Evolutionary conservation across 2,797 vertebrate species (phyloP).

Genomic region (Natrix natrix): DNA sequence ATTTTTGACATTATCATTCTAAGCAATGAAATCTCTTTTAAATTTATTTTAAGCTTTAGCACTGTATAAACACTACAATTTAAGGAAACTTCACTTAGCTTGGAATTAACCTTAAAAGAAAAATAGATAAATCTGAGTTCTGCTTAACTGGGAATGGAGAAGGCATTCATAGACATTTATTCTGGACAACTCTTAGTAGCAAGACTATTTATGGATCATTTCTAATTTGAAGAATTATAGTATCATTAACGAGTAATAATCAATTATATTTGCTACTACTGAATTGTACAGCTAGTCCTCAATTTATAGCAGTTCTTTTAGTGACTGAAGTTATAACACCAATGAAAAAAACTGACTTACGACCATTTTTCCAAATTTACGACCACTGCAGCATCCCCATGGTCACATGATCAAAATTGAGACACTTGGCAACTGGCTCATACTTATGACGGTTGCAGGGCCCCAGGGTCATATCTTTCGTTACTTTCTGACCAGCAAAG

Average conservation of each 20-base stretch:
- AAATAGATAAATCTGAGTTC: not conserved
- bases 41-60: not conserved
- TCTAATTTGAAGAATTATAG: not conserved
- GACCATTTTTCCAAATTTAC: not conserved
- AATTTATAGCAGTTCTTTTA: not conserved
- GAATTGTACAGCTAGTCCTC: not conserved
- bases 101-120: not conserved
- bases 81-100: not conserved
- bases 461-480: not conserved
- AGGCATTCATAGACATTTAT: not conserved
- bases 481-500: not conserved
- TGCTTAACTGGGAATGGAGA: not conserved
- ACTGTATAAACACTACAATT: not conserved
- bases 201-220: not conserved
- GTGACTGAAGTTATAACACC: not conserved
- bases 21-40: not conserved
- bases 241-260: not conserved
- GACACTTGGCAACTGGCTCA: not conserved
- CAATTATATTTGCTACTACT: not conserved
- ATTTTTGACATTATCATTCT: not conserved
- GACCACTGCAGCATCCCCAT: not conserved
- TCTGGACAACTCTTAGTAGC: not conserved
- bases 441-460: not conserved
- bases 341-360: not conserved
- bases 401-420: not conserved